Evolutionary conservation across 2,888 invertebrate genomes (phyloP), one percentile per base, ranked within the genome.

Genomic region (Melipona bicolor): DNA sequence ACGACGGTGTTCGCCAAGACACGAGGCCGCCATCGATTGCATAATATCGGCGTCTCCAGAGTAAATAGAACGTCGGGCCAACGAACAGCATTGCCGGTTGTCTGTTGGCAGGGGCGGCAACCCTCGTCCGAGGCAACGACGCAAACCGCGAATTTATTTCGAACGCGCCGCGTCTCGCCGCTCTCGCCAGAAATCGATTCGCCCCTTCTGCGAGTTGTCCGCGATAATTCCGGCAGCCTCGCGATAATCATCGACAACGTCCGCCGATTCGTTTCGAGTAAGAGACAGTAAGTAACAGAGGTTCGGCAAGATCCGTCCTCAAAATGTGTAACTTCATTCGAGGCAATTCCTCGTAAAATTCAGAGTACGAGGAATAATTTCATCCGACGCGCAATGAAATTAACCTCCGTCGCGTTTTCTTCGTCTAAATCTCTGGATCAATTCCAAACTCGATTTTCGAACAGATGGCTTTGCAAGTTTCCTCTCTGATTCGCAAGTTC

Each of bases 31-130:
- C 89, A 81, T 88, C 89, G 87, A 89, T 91, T 91, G 92, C 92
- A 92, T 92, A 92, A 92, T 92, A 92, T 91, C 90, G 91, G 87
- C 92, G 91, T 92, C 91, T 90, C 90, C 88, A 85, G 90, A 84
- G 91, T 91, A 92, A 92, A 92, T 92, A 92, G 92, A 91, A 91
- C 89, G 90, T 91, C 90, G 90, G 83, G 88, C 81, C 81, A 85
- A 83, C 86, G 77, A 75, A 19, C 74, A 19, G 36, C 36, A 62
- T 62, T 73, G 72, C 74, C 56, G 27, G 17, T 27, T 50, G 56
- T 52, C 50, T 19, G 32, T 24, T 72, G 71, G 65, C 78, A 84
- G 56, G 71, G 81, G 68, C 36, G 59, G 50, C 68, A 52, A 64
- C 75, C 85, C 83, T 80, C 85, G 79, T 67, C 83, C 49, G 84